Evolutionary conservation across 1,140 invertebrate species (phyloP).

Genomic region (Octopus bimaculoides): DNA sequence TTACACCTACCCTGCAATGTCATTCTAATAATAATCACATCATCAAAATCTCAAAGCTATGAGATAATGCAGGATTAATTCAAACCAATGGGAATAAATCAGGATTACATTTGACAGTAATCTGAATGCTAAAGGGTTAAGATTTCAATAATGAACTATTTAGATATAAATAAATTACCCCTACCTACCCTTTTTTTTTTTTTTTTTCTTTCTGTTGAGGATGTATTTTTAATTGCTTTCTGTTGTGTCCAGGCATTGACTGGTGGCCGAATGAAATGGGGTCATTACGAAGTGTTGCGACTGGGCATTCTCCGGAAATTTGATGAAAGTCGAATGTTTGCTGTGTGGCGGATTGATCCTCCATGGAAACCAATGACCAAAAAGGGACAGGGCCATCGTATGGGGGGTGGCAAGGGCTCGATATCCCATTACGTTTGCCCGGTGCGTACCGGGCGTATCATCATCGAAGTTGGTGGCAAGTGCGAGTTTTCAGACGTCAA

Average conservation of each 20-base stretch:
- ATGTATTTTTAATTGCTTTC: slow-evolving; percentile 11
- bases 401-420: slow-evolving; percentile 95
- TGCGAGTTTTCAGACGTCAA: slow-evolving; percentile 82
- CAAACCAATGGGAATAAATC: no score
- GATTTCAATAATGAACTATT: no score
- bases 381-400: slow-evolving; percentile 84
- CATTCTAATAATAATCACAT: no score
- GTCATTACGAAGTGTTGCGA: slow-evolving; percentile 88
- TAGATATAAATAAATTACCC: no score
- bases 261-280: slow-evolving; percentile 76
- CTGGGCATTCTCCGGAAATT: slow-evolving; percentile 73
- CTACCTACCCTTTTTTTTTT: neutral
- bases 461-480: slow-evolving; percentile 90
- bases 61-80: no score
- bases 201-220: neutral
- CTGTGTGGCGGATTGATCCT: slow-evolving; percentile 89
- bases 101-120: no score
- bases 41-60: no score
- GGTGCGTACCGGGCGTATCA: slow-evolving; percentile 84
- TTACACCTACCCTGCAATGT: no score
- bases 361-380: slow-evolving; percentile 94
- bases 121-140: no score
- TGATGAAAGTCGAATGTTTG: slow-evolving; percentile 78
- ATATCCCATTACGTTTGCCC: slow-evolving; percentile 96
- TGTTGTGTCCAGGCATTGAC: slow-evolving; percentile 64